Base-by-base conservation (phyloP, 2,888 invertebrate genomes). In the Agrotis exclamationis region DNA sequence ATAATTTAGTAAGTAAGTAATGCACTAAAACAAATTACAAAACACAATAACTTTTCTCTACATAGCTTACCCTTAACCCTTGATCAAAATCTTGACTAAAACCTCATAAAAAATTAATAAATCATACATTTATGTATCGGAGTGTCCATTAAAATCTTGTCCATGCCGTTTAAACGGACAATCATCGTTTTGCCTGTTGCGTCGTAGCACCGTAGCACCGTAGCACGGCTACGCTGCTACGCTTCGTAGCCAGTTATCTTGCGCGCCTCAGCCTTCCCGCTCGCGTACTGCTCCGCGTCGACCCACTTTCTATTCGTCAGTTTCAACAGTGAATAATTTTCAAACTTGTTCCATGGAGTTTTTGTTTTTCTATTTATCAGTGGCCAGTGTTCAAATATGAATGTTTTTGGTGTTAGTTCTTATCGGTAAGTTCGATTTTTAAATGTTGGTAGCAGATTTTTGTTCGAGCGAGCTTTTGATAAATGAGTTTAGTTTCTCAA, bases 241-340 rank as follows among this genome's bases (percentile, higher is more conserved):
- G 86, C 76, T 71, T 85, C 91, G 93, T 93, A 93, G 95, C 90
- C 95, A 95, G 95, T 95, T 90, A 90, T 91, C 90, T 89, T 89
- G 88, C 90, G 92, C 88, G 90, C 86, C 88, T 88, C 94, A 91
- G 84, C 84, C 93, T 90, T 92, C 88, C 90, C 94, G 91, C 93
- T 87, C 95, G 95, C 92, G 89, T 89, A 85, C 74, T 89, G 88
- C 87, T 86, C 85, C 83, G 76, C 76, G 77, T 78, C 87, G 87
- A 91, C 90, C 92, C 85, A 92, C 88, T 90, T 92, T 87, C 75
- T 77, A 85, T 83, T 83, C 85, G 83, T 83, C 78, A 79, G 79
- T 81, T 85, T 79, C 63, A 74, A 79, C 77, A 73, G 85, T 87
- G 85, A 76, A 84, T 83, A 78, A 80, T 79, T 80, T 85, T 82